A percentile compares a stretch with the other conserved stretches of the same genome.
Conservation (phyloP, 2,113 vertebrate genomes). For the Bambusicola thoracicus region DNA sequence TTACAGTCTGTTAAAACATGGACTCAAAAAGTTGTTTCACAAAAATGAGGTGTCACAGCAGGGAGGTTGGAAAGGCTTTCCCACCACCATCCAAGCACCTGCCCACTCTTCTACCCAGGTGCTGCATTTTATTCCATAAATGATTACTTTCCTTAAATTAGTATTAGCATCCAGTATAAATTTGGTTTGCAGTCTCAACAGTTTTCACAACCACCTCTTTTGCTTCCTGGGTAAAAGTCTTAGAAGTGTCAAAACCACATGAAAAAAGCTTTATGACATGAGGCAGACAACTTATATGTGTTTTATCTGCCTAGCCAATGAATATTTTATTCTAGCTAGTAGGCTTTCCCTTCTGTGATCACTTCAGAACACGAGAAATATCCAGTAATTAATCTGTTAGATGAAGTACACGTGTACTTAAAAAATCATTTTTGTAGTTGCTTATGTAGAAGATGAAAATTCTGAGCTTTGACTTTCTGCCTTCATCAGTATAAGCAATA, state of each 20-base stretch:
- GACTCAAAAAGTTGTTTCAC: not conserved
- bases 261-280: not conserved
- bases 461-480: not conserved
- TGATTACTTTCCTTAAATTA: not conserved
- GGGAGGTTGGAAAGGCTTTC: not conserved
- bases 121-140: not conserved
- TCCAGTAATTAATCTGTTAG: not conserved
- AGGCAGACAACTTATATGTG: not conserved
- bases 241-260: not conserved
- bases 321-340: not conserved
- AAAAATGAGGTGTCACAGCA: not conserved
- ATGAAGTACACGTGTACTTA: not conserved
- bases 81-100: not conserved
- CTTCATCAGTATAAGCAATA: not conserved
- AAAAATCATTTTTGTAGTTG: not conserved
- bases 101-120: not conserved
- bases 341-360: not conserved
- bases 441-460: not conserved
- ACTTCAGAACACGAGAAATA: not conserved
- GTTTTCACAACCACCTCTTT: not conserved
- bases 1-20: not conserved
- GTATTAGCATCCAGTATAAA: not conserved
- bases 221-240: not conserved
- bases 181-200: not conserved
- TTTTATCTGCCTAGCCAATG: not conserved